phyloP scores from a whole-genome alignment of 2,888 invertebrate genomes.

The Steinernema scapterisci region DNA sequence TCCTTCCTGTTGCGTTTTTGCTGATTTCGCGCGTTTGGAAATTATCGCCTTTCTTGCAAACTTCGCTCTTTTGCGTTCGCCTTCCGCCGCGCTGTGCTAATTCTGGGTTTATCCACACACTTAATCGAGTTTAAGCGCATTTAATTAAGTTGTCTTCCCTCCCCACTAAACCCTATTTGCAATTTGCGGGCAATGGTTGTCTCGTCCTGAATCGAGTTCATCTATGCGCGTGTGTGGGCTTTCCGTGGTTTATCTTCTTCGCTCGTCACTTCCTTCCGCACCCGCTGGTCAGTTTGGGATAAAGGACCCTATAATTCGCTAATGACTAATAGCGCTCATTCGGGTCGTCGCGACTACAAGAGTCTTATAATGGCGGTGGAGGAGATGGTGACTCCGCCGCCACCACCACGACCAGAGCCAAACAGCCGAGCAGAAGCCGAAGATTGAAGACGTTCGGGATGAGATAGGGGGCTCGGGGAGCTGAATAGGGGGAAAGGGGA shows the following conservation, averaged over 20 bases:
- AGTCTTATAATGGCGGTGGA: slow-evolving; percentile 18
- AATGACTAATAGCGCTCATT: slow-evolving; percentile 9
- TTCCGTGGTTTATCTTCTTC: no score
- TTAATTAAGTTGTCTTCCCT: background rate
- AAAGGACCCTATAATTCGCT: slow-evolving; percentile 12
- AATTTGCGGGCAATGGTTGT: background rate
- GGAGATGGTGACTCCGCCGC: slow-evolving; percentile 32
- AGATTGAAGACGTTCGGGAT: background rate
- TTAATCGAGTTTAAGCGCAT: background rate
- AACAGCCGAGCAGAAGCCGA: slow-evolving; percentile 35
- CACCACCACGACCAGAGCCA: no score
- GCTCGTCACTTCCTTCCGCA: no score
- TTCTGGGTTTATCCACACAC: background rate
- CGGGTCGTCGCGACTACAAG: background rate
- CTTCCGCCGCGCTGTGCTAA: background rate
- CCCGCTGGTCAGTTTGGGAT: background rate
- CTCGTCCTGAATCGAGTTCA: background rate
- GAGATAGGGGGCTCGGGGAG: background rate
- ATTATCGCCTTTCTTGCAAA: no score
- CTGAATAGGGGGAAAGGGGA: background rate
- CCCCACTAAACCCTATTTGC: slow-evolving; percentile 4
- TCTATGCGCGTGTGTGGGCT: background rate
- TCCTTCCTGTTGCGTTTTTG: no score
- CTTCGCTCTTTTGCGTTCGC: background rate
- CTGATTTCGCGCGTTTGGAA: no score